Evolutionary conservation across 2,113 vertebrate species (phyloP), one percentile per base, ranked within the genome.

Genomic region (Odontesthes bonariensis): DNA sequence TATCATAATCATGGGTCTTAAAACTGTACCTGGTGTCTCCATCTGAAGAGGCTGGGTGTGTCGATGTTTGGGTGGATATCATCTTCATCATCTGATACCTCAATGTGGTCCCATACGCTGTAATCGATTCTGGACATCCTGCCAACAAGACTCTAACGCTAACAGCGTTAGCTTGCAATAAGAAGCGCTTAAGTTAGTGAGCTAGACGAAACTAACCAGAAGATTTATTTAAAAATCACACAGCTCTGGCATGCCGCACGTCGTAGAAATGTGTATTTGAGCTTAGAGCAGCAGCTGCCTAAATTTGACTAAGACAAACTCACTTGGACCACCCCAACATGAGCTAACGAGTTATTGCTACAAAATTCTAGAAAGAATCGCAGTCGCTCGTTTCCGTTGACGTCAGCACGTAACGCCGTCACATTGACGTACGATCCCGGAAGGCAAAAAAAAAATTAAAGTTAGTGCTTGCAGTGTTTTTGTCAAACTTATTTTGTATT

Each of bases 91-190:
- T 99, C 97, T 1, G 97, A 99, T 77, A 98, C 97, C 86, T 99
- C 97, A 81, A 98, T 99, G 79, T 98, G 96, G 81, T 99, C 97
- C 97, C 97, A 99, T 85, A 98, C 95, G 88, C 97, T 98, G 92
- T 99, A 98, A 79, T 98, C 97, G 92, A 98, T 97, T 73, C 87
- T 69, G 14, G 92, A 89, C 92, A 93, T 93, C 12, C 76, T 81
- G 67, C 69, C 75, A 68, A 35, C 19, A 38, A 64, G 11, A 60
- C 27, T 40, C 79, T 33, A 73, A 76, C 55, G 70, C 62, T 74
- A 74, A 69, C 73, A 59, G 52, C 71, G 72, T 83, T 89, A 89
- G 88, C 91, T 73, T 57, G 3, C 7, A 49, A n/a, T 35, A 33
- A 58, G 22, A 70, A 46, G 53, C 47, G 31, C 69, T 70, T 80